Evolutionary conservation across 2,797 vertebrate genomes (phyloP).

Genomic region (Sciurus vulgaris): DNA sequence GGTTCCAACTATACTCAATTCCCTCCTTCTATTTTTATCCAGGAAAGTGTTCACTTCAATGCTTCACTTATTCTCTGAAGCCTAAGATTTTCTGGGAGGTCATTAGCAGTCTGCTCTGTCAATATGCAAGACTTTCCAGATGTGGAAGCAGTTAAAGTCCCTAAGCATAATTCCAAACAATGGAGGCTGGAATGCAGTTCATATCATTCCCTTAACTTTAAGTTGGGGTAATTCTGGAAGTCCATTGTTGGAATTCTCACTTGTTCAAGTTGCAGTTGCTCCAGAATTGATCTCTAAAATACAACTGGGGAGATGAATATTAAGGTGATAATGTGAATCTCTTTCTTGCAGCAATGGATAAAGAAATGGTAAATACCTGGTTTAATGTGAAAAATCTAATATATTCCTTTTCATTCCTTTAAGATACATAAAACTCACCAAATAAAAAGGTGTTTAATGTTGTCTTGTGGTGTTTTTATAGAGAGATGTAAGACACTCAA

Average conservation of each 20-base stretch:
- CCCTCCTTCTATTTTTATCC: not conserved
- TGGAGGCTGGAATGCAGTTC: not conserved
- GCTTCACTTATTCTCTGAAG: not conserved
- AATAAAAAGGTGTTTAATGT: no score
- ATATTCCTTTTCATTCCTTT: no score
- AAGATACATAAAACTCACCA: no score
- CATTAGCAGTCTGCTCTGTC: not conserved
- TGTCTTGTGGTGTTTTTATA: no score
- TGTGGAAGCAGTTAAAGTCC: not conserved
- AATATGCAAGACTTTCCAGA: not conserved
- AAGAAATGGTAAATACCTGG: no score
- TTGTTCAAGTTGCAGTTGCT: not conserved
- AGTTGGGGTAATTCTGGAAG: not conserved
- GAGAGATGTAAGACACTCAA: no score
- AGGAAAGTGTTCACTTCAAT: not conserved
- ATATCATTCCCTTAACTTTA: not conserved
- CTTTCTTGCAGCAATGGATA: no score
- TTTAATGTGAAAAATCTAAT: no score
- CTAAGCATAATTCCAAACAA: not conserved
- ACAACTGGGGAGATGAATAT: no score
- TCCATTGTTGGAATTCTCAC: not conserved
- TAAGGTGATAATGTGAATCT: no score
- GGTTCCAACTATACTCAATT: not conserved
- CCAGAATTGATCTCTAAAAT: not conserved
- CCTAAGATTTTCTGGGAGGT: not conserved